These are phyloP conservation scores for Pentamera pediparva DNA, from an alignment of 53 echinoderm and acorn worm genomes.

Conservation along the genomic window DNA sequence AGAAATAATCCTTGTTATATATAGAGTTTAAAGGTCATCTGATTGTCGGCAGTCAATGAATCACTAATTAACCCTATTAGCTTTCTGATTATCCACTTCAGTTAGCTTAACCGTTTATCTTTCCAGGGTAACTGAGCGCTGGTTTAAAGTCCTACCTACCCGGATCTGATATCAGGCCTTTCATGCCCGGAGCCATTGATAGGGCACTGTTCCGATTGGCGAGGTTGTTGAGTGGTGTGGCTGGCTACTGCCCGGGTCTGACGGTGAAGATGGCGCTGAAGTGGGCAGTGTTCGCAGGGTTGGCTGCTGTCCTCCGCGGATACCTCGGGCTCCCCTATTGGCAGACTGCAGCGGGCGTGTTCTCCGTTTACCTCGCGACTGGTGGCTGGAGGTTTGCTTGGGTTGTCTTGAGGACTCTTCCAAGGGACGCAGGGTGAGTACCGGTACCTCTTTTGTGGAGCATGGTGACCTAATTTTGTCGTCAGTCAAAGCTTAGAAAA, in stretches of 20 bases:
- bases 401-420: slow-evolving; percentile 60
- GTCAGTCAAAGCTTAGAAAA: not conserved
- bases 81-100: too few species aligned
- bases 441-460: not conserved
- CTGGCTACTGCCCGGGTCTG: slow-evolving; percentile 36
- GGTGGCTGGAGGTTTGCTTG: slow-evolving; percentile 81
- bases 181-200: slow-evolving; percentile 1
- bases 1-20: too few species aligned
- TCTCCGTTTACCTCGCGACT: slow-evolving; percentile 59
- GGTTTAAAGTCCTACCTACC: too few species aligned
- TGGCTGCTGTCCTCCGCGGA: slow-evolving; percentile 68
- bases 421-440: slow-evolving; percentile 73
- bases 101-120: too few species aligned
- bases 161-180: too few species aligned
- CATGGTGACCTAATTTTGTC: not conserved
- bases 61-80: too few species aligned
- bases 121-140: too few species aligned
- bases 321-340: slow-evolving; percentile 57
- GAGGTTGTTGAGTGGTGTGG: slow-evolving; percentile 32
- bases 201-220: slow-evolving; percentile 57
- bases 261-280: slow-evolving; percentile 61
- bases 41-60: too few species aligned
- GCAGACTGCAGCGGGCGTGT: slow-evolving; percentile 39
- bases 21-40: too few species aligned
- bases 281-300: slow-evolving; percentile 50